phyloP scores from a whole-genome alignment of 2,888 invertebrate species.

The Drosophila mettleri region DNA sequence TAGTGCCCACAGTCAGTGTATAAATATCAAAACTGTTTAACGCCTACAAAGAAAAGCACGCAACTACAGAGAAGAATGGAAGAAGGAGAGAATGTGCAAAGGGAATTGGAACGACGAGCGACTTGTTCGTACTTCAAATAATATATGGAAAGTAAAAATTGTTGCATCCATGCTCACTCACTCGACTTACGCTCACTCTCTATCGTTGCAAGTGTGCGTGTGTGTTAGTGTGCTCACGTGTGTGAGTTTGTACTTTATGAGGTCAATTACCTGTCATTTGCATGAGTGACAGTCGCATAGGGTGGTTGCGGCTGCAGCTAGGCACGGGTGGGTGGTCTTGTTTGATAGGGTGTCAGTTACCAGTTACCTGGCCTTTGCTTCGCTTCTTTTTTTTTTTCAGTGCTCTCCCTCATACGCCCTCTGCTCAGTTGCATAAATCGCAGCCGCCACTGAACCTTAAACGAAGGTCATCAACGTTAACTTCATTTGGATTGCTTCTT shows the following conservation, averaged over 20 bases:
- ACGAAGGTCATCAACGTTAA: slow-evolving; percentile 74
- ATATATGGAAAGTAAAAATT: slow-evolving; percentile 76
- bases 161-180: slow-evolving; percentile 62
- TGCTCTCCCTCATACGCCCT: slow-evolving; percentile 34
- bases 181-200: slow-evolving; percentile 5
- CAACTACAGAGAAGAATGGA: slow-evolving; percentile 23
- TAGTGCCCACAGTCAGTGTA: background rate
- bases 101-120: slow-evolving; percentile 4
- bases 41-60: slow-evolving; percentile 38
- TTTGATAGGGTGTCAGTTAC: slow-evolving; percentile 68
- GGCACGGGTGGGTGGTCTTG: slow-evolving; percentile 6
- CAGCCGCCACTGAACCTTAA: slow-evolving; percentile 61
- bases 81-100: background rate
- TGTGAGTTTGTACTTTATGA: slow-evolving; percentile 53
- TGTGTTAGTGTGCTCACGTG: background rate
- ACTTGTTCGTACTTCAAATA: slow-evolving; percentile 56
- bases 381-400: slow-evolving; percentile 21
- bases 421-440: slow-evolving; percentile 54
- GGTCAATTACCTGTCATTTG: slow-evolving; percentile 80
- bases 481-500: slow-evolving; percentile 50
- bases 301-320: slow-evolving; percentile 7
- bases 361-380: slow-evolving; percentile 4
- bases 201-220: background rate
- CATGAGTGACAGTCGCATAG: slow-evolving; percentile 60
- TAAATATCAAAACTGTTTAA: slow-evolving; percentile 29